These are phyloP conservation scores for Helicoverpa zea DNA, from an alignment of 1,140 invertebrate genomes.

Conservation along the genomic window DNA sequence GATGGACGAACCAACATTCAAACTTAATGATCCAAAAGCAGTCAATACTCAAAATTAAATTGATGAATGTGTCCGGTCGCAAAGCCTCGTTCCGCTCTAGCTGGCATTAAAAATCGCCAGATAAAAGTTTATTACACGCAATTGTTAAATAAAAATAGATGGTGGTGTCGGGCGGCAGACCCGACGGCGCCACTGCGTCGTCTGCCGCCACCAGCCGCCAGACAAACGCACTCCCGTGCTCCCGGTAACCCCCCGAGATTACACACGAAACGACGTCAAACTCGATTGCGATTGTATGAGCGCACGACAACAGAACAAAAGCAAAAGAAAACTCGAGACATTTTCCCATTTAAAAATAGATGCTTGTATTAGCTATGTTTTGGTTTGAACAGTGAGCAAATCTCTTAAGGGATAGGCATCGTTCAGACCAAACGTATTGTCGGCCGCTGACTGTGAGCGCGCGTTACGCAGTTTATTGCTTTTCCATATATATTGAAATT, in stretches of 20 bases:
- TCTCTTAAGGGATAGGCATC: not conserved
- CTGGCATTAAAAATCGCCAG: slow-evolving; percentile 18
- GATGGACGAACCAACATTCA: not conserved
- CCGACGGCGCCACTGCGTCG: slow-evolving; percentile 48
- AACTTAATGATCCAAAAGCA: slow-evolving; percentile 1
- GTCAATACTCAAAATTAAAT: slow-evolving; percentile 14
- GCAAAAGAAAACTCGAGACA: not conserved
- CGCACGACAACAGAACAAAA: slow-evolving; percentile 30
- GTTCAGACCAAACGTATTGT: no score
- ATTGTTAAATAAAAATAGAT: slow-evolving; percentile 53
- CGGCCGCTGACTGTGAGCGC: no score
- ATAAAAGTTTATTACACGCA: slow-evolving; percentile 22
- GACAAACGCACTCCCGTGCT: slow-evolving; percentile 32
- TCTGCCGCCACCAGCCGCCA: slow-evolving; percentile 38
- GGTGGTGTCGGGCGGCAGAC: slow-evolving; percentile 48
- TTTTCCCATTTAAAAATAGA: slow-evolving; percentile 24
- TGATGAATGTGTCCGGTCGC: slow-evolving; percentile 21
- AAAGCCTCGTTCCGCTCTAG: slow-evolving; percentile 15
- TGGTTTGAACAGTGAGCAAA: not conserved
- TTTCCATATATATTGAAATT: no score
- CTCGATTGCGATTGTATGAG: slow-evolving; percentile 32
- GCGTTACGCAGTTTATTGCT: no score
- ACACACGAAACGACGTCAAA: slow-evolving; percentile 42
- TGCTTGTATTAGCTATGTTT: not conserved
- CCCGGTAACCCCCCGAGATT: slow-evolving; percentile 41